phyloP scores from a whole-genome alignment of 2,113 vertebrate species.

The Sturnira hondurensis region DNA sequence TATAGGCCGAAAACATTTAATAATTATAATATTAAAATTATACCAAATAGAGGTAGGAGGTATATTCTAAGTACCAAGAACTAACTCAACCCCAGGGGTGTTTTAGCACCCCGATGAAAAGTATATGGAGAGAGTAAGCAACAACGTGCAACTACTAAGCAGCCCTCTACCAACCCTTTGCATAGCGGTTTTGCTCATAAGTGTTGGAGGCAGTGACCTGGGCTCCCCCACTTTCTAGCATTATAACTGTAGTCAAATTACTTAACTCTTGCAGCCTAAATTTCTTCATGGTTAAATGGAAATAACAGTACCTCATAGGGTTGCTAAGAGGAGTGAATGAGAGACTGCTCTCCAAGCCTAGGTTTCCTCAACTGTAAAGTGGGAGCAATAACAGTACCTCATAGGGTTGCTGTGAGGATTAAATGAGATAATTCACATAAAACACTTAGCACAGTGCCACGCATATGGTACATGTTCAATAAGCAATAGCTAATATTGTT shows the following conservation, averaged over 20 bases:
- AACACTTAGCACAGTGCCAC: background rate
- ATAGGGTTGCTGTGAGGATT: background rate
- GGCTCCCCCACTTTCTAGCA: background rate
- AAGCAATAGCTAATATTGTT: background rate
- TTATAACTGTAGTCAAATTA: background rate
- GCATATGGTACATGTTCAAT: background rate
- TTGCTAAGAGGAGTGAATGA: slow-evolving; percentile 32
- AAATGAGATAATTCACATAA: background rate
- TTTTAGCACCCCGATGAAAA: background rate
- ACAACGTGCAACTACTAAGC: background rate
- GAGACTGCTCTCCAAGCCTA: slow-evolving; percentile 1
- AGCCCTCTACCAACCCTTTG: background rate
- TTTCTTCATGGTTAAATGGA: slow-evolving; percentile 6
- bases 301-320: background rate
- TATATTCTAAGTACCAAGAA: background rate
- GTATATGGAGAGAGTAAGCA: background rate
- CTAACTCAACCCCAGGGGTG: background rate
- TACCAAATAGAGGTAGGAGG: no score
- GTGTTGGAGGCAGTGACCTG: background rate
- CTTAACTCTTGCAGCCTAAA: background rate
- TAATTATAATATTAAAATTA: no score
- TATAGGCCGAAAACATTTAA: no score
- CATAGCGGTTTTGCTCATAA: background rate
- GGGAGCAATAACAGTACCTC: background rate
- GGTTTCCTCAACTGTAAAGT: slow-evolving; percentile 36